Percentiles rank a stretch among this genome's conserved stretches.
These are phyloP conservation scores for Sphaeridia pumilis DNA, from an alignment of 2,888 invertebrate species.

Conservation along the genomic window DNA sequence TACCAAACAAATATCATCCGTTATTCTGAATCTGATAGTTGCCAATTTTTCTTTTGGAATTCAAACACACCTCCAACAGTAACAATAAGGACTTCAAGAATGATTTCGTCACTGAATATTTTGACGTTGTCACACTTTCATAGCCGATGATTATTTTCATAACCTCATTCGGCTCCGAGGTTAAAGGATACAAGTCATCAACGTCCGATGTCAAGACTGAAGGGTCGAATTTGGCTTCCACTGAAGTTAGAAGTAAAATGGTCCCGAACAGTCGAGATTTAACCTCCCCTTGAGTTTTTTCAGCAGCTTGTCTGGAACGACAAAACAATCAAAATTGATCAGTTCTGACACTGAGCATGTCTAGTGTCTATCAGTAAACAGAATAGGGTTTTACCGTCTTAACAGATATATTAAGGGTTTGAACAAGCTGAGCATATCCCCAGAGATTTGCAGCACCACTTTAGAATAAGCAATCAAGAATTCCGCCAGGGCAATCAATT, in stretches of 20 bases:
- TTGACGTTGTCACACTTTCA: slow-evolving; percentile 22
- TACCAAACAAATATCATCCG: neutral
- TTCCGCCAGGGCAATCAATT: slow-evolving; percentile 17
- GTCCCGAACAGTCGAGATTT: slow-evolving; percentile 16
- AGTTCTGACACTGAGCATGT: neutral
- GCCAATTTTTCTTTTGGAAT: neutral
- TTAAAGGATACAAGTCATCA: slow-evolving; percentile 16
- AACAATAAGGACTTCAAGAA: slow-evolving; percentile 18
- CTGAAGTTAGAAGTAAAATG: slow-evolving; percentile 19
- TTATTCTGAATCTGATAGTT: neutral
- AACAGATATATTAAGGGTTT: slow-evolving; percentile 23
- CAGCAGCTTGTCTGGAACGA: slow-evolving; percentile 15
- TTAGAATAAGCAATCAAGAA: slow-evolving; percentile 24
- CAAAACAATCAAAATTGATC: neutral
- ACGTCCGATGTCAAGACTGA: slow-evolving; percentile 14
- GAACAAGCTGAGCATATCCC: slow-evolving; percentile 16
- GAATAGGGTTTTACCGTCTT: slow-evolving; percentile 18
- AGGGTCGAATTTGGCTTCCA: slow-evolving; percentile 19
- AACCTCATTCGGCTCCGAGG: slow-evolving; percentile 9
- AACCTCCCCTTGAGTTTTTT: slow-evolving; percentile 9
- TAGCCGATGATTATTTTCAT: slow-evolving; percentile 23
- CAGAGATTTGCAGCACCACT: slow-evolving; percentile 15
- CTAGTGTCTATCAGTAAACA: neutral
- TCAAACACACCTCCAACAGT: slow-evolving; percentile 10
- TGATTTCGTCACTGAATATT: slow-evolving; percentile 20